Conservation (phyloP, 2,888 invertebrate species). For the Agonum fuliginosum region DNA sequence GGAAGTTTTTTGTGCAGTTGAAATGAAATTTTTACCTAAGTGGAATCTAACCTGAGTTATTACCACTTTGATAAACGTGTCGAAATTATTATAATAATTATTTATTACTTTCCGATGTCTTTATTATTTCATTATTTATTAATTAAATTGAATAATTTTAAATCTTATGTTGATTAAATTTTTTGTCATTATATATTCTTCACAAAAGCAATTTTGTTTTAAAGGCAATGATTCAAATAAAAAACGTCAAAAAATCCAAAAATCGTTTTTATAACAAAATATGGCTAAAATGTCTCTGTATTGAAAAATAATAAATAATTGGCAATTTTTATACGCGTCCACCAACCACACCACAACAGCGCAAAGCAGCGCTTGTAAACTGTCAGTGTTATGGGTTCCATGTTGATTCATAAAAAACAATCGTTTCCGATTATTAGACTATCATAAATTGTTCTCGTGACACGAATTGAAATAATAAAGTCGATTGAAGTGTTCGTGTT, state of each 20-base stretch:
- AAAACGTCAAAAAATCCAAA: not conserved
- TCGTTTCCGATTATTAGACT: conserved; percentile 22
- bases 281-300: not conserved
- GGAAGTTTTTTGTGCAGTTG: too few relatives aligned
- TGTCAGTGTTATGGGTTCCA: not conserved
- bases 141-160: too few relatives aligned
- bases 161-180: too few relatives aligned
- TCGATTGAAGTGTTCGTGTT: conserved; percentile 8
- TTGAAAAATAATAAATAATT: conserved; percentile 1
- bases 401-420: conserved; percentile 23
- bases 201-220: not conserved
- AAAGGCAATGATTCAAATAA: not conserved
- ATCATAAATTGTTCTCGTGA: conserved; percentile 22
- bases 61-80: too few relatives aligned
- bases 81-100: too few relatives aligned
- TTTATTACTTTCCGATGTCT: too few relatives aligned
- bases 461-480: conserved; percentile 14
- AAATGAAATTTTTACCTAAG: too few relatives aligned
- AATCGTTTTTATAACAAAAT: not conserved
- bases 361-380: not conserved
- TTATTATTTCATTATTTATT: too few relatives aligned
- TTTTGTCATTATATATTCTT: not conserved
- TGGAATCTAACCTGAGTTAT: too few relatives aligned
- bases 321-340: conserved; percentile 13
- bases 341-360: not conserved